phyloP scores from a whole-genome alignment of 1,140 invertebrate species.

The Drosophila baimaii region DNA sequence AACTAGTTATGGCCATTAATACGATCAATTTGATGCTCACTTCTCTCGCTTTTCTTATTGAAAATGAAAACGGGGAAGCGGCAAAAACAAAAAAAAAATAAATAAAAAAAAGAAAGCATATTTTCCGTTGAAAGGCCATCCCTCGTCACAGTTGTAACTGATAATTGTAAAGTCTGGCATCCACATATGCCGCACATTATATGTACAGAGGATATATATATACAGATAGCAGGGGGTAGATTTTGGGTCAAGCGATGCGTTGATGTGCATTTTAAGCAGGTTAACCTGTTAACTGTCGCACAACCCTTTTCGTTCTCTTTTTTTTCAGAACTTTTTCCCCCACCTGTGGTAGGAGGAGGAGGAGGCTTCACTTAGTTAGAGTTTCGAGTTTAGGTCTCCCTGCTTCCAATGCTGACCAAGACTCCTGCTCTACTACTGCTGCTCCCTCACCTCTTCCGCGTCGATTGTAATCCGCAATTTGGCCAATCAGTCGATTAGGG shows the following conservation, averaged over 20 bases:
- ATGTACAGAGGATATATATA: too few species aligned
- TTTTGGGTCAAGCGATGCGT: constrained; percentile 70
- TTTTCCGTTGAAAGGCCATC: constrained; percentile 17
- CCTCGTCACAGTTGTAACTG: constrained; percentile 64
- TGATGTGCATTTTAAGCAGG: constrained; percentile 80
- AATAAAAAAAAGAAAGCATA: constrained; percentile 35
- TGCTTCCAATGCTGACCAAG: not conserved
- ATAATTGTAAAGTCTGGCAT: constrained; percentile 62
- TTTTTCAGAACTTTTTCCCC: too few species aligned
- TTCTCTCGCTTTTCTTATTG: constrained; percentile 76
- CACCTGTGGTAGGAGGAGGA: not conserved
- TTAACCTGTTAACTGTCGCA: constrained; percentile 74
- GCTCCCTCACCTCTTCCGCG: not conserved
- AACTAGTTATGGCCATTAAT: constrained; percentile 84
- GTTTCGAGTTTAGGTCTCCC: not conserved
- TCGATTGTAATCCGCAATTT: constrained; percentile 71
- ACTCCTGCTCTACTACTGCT: not conserved
- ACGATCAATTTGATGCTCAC: constrained; percentile 84
- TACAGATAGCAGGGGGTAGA: constrained; percentile 7
- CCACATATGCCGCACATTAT: constrained; percentile 66
- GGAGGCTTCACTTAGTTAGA: constrained; percentile 26
- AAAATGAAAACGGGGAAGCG: constrained; percentile 23
- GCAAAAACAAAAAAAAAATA: constrained; percentile 25
- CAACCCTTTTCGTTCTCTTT: constrained; percentile 19
- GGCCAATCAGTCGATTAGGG: constrained; percentile 63